phyloP scores from a whole-genome alignment of 2,113 vertebrate species.

The Sminthopsis crassicaudata region DNA sequence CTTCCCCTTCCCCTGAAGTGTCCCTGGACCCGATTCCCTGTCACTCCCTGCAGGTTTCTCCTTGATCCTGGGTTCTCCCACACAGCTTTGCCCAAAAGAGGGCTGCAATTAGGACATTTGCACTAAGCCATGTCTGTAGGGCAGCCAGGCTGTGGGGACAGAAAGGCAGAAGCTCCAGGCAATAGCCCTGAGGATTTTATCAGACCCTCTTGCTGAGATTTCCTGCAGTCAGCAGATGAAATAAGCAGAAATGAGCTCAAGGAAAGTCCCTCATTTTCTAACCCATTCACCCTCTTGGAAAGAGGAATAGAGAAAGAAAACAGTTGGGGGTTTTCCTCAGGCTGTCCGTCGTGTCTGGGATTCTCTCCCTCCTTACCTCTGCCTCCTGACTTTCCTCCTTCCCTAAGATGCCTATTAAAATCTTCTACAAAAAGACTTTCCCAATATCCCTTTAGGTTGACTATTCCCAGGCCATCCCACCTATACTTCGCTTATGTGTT shows the following conservation, averaged over 20 bases:
- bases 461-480: background rate
- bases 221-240: background rate
- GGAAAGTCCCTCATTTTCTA: background rate
- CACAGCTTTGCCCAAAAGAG: background rate
- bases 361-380: background rate
- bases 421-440: background rate
- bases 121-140: background rate
- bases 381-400: background rate
- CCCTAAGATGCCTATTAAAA: background rate
- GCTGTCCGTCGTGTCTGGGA: background rate
- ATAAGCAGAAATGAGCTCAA: background rate
- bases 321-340: background rate
- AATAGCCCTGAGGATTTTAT: background rate
- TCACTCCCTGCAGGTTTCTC: background rate
- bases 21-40: background rate
- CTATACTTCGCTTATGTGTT: background rate
- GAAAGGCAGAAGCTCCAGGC: background rate
- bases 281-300: background rate
- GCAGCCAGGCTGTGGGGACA: background rate
- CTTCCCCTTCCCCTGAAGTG: no score
- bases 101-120: background rate
- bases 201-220: background rate
- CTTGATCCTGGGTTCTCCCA: background rate
- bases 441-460: background rate
- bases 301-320: background rate